Base-by-base conservation (phyloP, 2,888 invertebrate species). In the Caenorhabditis japonica region DNA sequence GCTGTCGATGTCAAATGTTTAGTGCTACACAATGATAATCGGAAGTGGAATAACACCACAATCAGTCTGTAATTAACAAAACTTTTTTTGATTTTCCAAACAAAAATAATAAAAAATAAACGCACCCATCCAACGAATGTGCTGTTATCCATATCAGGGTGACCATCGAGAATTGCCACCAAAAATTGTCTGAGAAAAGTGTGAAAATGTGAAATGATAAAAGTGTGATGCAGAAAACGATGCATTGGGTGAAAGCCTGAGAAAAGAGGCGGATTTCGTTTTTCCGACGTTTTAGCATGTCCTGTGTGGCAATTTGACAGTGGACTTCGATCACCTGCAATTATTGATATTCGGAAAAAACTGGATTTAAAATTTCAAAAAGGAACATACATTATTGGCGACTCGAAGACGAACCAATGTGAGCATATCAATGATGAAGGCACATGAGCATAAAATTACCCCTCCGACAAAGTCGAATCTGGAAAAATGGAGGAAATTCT, bases 81-180 rank as follows among this genome's bases (percentile, higher is more conserved):
- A 15, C 27, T 15, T 3, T 30, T 8, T 17, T 49, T 13, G 30
- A 4, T 15, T 15, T 15, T 4, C 47, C 10, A 12, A 19, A 27
- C 10, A n/a, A 49, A 17, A 30, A 33, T 13, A 13, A 41, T n/a
- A 17, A 17, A n/a, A 4, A 33, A n/a, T n/a, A n/a, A n/a, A 19
- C 33, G 8, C 44, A 61, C 52, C 70, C 70, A 30, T 71, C 70
- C n/a, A 62, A 19, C n/a, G 58, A 62, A 23, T 71, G 70, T 5
- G 61, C 62, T 5, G 56, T 43, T 4, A 71, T 71, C 70, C 70
- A 71, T 4, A 61, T 51, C 61, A 71, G 61, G 13, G 70, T 71
- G 21, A 71, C 70, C 70, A 62, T 71, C 25, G 62, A 19, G 23
- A 71, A 71, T 17, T 62, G 43, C 61, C 62, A 71, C 70, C 70